phyloP scores from a whole-genome alignment of 2,797 vertebrate genomes.

The Typhlichthys subterraneus region DNA sequence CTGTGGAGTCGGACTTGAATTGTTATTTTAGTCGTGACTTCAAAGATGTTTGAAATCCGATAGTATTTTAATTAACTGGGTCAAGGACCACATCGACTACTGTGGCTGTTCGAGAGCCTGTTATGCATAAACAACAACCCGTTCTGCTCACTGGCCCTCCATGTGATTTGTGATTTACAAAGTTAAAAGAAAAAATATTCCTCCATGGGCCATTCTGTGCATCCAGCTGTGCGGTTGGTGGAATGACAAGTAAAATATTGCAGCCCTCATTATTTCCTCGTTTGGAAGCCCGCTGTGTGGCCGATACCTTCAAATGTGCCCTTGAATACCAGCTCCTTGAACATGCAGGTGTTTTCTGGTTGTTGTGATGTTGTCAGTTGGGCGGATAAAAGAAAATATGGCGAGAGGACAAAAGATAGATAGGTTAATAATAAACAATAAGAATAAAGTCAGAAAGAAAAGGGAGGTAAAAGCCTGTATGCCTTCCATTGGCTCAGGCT shows the following conservation, averaged over 20 bases:
- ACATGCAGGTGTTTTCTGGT: conserved; percentile 51
- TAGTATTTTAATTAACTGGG: conserved; percentile 69
- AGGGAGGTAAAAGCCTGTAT: conserved; percentile 19
- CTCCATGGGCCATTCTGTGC: conserved; percentile 9
- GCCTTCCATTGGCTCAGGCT: conserved; percentile 43
- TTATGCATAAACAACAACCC: conserved; percentile 53
- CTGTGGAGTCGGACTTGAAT: conserved; percentile 55
- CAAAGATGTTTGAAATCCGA: conserved; percentile 64
- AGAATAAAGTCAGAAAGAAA: conserved; percentile 14
- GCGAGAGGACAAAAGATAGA: conserved; percentile 23
- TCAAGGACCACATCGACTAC: conserved; percentile 69
- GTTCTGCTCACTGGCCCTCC: conserved; percentile 30
- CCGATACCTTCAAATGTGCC: neutral
- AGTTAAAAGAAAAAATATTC: neutral
- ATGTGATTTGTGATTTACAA: conserved; percentile 33
- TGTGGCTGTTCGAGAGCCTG: conserved; percentile 45
- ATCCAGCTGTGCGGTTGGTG: conserved; percentile 17
- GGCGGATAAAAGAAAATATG: conserved; percentile 10
- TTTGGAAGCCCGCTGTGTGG: neutral
- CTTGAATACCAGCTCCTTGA: conserved; percentile 25
- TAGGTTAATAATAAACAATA: conserved; percentile 7
- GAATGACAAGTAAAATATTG: conserved; percentile 28
- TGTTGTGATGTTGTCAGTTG: conserved; percentile 7
- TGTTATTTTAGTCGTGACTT: conserved; percentile 54
- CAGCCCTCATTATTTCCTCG: conserved; percentile 11